Percentiles rank a stretch among this genome's conserved stretches.
These are phyloP conservation scores for Drepana falcataria DNA, from an alignment of 2,888 invertebrate species.

Conservation along the genomic window DNA sequence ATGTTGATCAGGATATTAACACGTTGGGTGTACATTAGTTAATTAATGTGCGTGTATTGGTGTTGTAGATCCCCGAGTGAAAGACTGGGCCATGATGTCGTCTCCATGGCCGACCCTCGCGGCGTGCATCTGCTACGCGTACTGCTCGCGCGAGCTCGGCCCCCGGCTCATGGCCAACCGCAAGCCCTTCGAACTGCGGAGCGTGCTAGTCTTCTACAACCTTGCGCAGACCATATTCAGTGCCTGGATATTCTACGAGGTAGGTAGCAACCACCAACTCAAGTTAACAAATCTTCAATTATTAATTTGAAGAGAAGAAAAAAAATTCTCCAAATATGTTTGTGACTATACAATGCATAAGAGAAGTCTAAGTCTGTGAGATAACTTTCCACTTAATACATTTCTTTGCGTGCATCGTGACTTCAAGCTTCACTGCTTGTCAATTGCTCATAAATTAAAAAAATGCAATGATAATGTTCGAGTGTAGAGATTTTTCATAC, in stretches of 20 bases:
- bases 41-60: conserved; percentile 3
- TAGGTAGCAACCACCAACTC: conserved; percentile 35
- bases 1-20: too few species aligned
- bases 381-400: background rate
- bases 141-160: conserved; percentile 88
- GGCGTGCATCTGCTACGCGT: conserved; percentile 90
- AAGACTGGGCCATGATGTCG: conserved; percentile 93
- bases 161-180: conserved; percentile 93
- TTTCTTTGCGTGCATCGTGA: background rate
- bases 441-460: background rate
- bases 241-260: conserved; percentile 95
- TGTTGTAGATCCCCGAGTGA: conserved; percentile 90
- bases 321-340: too few species aligned
- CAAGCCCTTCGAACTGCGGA: conserved; percentile 90
- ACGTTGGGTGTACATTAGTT: background rate
- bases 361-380: background rate
- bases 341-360: background rate
- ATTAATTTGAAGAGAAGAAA: too few species aligned
- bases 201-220: conserved; percentile 90
- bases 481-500: too few species aligned
- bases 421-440: background rate
- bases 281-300: too few species aligned
- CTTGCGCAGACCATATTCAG: conserved; percentile 93
- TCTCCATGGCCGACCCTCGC: conserved; percentile 91
- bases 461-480: too few species aligned